Percentiles rank a stretch among this genome's conserved stretches.
Conservation (phyloP, 1,140 invertebrate genomes). For the Drosophila watanabei region DNA sequence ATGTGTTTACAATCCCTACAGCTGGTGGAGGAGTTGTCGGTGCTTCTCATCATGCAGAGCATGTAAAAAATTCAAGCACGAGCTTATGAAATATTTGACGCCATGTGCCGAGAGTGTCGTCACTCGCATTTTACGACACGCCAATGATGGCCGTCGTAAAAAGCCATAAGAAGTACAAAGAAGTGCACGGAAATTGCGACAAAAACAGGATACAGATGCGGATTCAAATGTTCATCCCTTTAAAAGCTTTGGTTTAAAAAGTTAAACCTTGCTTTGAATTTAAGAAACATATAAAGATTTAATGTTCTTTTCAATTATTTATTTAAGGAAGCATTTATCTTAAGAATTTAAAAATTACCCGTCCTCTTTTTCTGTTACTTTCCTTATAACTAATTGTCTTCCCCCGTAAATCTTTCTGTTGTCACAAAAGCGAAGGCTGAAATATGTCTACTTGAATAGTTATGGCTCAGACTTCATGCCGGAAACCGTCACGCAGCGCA, state of each 20-base stretch:
- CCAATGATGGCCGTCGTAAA: constrained; percentile 78
- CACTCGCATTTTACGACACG: constrained; percentile 79
- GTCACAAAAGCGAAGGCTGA: constrained; percentile 23
- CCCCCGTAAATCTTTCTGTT: constrained; percentile 37
- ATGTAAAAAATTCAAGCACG: constrained; percentile 69
- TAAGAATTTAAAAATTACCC: not conserved
- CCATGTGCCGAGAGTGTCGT: constrained; percentile 68
- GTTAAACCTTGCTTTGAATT: not conserved
- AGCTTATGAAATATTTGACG: constrained; percentile 81
- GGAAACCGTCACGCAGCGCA: constrained; percentile 63
- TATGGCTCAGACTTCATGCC: constrained; percentile 51
- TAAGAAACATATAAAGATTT: not conserved
- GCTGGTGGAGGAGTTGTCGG: constrained; percentile 24
- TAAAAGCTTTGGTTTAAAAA: not conserved
- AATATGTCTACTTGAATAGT: constrained; percentile 65
- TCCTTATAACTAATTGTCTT: constrained; percentile 49
- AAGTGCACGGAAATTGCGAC: constrained; percentile 25
- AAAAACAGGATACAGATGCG: constrained; percentile 43
- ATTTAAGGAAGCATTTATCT: not conserved
- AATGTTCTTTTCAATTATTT: not conserved
- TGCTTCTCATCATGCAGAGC: constrained; percentile 28
- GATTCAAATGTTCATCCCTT: constrained; percentile 3
- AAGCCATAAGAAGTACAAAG: constrained; percentile 53
- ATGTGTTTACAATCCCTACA: constrained; percentile 72
- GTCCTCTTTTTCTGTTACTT: constrained; percentile 3